These are phyloP conservation scores for Scalopus aquaticus DNA, from an alignment of 2,113 vertebrate genomes.

Conservation along the genomic window DNA sequence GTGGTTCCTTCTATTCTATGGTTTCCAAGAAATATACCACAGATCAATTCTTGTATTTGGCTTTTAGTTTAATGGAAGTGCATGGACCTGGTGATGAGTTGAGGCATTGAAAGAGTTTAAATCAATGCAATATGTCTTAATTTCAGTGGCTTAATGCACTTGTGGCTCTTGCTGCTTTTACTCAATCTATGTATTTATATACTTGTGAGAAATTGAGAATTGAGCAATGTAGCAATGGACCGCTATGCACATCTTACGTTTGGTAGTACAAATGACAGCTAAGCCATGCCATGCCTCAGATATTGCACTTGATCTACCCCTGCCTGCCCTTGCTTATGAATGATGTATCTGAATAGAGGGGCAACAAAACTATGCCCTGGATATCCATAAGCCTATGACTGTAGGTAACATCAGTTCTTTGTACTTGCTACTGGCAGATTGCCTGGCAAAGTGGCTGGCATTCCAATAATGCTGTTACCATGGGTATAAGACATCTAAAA, in stretches of 20 bases:
- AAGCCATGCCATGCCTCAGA: background rate
- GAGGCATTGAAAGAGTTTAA: slow-evolving; percentile 27
- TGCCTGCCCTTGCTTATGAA: background rate
- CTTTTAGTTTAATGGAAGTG: slow-evolving; percentile 69
- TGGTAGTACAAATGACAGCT: background rate
- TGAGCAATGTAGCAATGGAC: background rate
- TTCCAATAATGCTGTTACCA: background rate
- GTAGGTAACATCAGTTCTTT: background rate
- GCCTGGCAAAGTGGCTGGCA: background rate
- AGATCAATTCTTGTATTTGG: slow-evolving; percentile 62
- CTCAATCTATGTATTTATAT: background rate
- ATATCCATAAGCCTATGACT: background rate
- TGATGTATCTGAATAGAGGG: background rate
- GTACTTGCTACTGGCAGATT: background rate
- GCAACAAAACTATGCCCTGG: rapidly evolving
- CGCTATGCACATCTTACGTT: background rate
- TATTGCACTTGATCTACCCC: background rate
- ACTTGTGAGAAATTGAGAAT: slow-evolving; percentile 2
- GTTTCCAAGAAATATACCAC: slow-evolving; percentile 72
- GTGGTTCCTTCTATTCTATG: slow-evolving; percentile 5
- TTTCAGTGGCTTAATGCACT: slow-evolving; percentile 1
- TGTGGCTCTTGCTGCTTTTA: background rate
- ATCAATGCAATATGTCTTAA: slow-evolving; percentile 52
- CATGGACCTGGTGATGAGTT: background rate
- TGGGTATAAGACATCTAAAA: background rate